Percentiles rank a stretch among this genome's conserved stretches.
These are phyloP conservation scores for Nicator chloris DNA, from an alignment of 2,113 vertebrate species.

Conservation along the genomic window DNA sequence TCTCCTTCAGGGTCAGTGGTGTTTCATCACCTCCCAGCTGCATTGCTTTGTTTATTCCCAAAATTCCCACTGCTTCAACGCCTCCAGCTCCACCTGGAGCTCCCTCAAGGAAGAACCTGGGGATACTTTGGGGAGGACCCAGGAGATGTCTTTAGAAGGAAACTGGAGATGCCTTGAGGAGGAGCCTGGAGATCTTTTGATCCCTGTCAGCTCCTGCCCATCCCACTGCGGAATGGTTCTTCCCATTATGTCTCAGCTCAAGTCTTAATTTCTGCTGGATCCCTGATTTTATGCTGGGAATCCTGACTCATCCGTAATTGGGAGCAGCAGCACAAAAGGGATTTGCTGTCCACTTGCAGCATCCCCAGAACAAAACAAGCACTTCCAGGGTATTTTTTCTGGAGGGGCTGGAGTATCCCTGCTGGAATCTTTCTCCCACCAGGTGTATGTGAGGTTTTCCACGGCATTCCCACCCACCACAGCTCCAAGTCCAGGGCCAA, in stretches of 20 bases:
- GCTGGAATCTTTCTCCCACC: background rate
- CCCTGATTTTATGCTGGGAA: background rate
- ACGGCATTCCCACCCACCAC: background rate
- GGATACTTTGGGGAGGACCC: background rate
- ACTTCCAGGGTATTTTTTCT: background rate
- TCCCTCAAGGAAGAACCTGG: background rate
- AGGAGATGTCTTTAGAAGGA: accelerated
- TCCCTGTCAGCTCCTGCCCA: background rate
- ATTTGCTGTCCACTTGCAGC: background rate
- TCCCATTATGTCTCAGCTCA: background rate
- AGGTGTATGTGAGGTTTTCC: background rate
- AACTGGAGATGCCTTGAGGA: background rate
- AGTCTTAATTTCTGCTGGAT: background rate
- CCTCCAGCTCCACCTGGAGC: background rate
- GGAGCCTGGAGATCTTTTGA: background rate
- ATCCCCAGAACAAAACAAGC: background rate
- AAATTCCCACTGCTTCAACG: background rate
- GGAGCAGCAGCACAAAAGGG: background rate
- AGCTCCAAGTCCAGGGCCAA: background rate
- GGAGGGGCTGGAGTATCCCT: background rate
- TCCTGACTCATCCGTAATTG: background rate
- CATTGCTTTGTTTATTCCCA: background rate
- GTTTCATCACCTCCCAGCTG: background rate
- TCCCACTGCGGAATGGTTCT: background rate
- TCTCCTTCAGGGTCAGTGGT: background rate